Conservation (phyloP, 2,888 invertebrate species). For the Chrysomela aeneicollis region DNA sequence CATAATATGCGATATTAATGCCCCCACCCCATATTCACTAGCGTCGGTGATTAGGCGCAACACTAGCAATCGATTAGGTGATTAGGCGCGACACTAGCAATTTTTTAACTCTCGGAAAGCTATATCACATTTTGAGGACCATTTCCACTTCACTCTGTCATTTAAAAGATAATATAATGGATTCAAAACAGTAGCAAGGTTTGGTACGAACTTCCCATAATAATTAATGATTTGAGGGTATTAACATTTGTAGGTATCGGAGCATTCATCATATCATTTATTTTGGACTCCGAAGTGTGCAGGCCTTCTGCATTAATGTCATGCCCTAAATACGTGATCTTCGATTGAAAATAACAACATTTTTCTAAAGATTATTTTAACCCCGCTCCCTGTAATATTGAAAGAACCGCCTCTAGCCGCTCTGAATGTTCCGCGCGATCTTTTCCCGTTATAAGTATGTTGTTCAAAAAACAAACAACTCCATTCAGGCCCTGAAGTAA, state of each 20-base stretch:
- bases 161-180: background rate
- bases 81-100: no score
- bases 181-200: background rate
- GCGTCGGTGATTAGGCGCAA: slow-evolving; percentile 34
- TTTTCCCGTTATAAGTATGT: slow-evolving; percentile 39
- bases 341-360: background rate
- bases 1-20: slow-evolving; percentile 33
- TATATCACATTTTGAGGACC: slow-evolving; percentile 4
- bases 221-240: background rate
- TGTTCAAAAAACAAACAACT: slow-evolving; percentile 29
- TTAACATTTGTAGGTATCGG: background rate
- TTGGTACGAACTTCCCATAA: background rate
- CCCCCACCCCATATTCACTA: slow-evolving; percentile 29
- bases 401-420: background rate
- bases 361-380: background rate
- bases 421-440: slow-evolving; percentile 24
- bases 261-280: background rate
- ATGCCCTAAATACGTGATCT: background rate
- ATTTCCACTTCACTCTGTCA: background rate
- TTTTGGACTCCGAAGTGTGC: background rate
- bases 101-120: slow-evolving; percentile 34
- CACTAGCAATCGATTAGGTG: no score
- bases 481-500: no score
- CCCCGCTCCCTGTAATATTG: background rate
- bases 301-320: background rate